These are phyloP conservation scores for Heliangelus exortis DNA, from an alignment of 2,797 vertebrate genomes.

Conservation along the genomic window DNA sequence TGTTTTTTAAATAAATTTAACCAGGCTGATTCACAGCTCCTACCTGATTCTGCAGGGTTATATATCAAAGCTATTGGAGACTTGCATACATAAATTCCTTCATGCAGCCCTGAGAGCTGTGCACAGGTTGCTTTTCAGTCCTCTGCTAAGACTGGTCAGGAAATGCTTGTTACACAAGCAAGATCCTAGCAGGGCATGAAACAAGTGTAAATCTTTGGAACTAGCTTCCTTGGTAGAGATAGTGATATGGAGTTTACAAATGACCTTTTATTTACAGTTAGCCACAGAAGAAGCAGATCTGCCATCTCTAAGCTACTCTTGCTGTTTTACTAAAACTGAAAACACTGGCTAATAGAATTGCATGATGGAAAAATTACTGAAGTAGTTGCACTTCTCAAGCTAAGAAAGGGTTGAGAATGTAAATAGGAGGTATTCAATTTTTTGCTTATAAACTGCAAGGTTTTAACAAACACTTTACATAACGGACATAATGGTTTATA, in stretches of 20 bases:
- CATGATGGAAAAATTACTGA: background rate
- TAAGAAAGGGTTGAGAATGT: background rate
- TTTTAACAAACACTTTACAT: background rate
- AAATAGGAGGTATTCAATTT: background rate
- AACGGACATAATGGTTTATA: background rate
- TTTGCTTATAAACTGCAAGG: background rate
- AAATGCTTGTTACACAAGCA: background rate
- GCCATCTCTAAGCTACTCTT: background rate
- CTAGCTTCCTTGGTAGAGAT: background rate
- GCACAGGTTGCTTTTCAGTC: background rate
- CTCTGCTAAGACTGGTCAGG: background rate
- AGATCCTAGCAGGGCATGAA: background rate
- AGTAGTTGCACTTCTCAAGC: background rate
- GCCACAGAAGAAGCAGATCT: background rate
- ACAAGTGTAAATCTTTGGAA: background rate
- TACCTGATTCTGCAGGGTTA: background rate
- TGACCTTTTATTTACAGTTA: background rate
- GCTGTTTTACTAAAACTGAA: background rate
- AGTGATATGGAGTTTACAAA: slow-evolving; percentile 19
- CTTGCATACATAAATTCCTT: slow-evolving; percentile 1
- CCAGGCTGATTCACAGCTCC: slow-evolving; percentile 2
- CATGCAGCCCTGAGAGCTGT: background rate
- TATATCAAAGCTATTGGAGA: slow-evolving; percentile 10
- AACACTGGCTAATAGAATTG: background rate
- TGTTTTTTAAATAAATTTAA: slow-evolving; percentile 37